Conservation (phyloP, 1,140 invertebrate genomes). For the Solenopsis fugax region DNA sequence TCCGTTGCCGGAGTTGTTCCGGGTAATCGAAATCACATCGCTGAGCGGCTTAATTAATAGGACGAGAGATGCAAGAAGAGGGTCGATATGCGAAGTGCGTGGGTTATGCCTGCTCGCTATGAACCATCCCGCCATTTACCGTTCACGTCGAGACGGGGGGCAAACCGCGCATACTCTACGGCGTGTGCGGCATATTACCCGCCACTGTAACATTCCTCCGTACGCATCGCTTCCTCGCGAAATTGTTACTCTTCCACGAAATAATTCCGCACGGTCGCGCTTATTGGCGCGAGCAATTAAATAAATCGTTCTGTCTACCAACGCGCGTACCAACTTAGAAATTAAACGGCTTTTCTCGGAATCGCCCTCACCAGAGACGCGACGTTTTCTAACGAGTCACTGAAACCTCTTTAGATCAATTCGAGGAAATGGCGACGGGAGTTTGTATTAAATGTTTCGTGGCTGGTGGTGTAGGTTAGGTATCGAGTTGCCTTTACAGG, state of each 20-base stretch:
- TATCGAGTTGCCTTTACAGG: neutral
- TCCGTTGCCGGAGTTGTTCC: neutral
- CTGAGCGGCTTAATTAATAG: slow-evolving; percentile 52
- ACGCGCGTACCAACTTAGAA: neutral
- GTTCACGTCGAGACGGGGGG: neutral
- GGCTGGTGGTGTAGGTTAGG: neutral
- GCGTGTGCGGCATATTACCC: slow-evolving; percentile 36
- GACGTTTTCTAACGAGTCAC: neutral
- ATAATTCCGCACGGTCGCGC: neutral
- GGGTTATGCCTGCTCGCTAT: slow-evolving; percentile 32
- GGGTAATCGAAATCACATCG: slow-evolving; percentile 21
- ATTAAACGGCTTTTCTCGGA: neutral
- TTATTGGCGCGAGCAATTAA: neutral
- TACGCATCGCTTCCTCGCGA: neutral
- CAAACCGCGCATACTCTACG: slow-evolving; percentile 40
- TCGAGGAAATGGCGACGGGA: neutral
- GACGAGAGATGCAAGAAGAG: neutral
- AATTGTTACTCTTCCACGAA: slow-evolving; percentile 17
- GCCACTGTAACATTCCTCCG: slow-evolving; percentile 16
- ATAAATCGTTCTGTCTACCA: neutral
- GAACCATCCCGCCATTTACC: slow-evolving; percentile 50
- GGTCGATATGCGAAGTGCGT: slow-evolving; percentile 47
- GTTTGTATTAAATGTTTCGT: neutral
- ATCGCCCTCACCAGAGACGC: neutral
- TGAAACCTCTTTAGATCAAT: neutral